A percentile compares a stretch with the other conserved stretches of the same genome.
Conservation (phyloP, 2,797 vertebrate species). For the Muscicapa comitata region DNA sequence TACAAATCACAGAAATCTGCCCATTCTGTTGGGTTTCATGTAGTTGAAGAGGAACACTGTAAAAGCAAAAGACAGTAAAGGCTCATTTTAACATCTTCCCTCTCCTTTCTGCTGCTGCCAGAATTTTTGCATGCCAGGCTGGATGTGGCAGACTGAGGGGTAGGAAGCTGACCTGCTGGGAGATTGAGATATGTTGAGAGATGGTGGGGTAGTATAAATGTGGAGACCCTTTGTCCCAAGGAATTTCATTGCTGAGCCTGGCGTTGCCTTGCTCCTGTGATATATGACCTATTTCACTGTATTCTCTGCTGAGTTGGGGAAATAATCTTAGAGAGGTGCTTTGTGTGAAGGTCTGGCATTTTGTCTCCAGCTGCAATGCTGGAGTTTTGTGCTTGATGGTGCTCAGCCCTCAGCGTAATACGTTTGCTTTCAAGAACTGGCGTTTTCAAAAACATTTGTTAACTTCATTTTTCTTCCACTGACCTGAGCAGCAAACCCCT, state of each 20-base stretch:
- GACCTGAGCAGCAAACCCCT: neutral
- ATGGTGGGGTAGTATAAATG: neutral
- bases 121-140: neutral
- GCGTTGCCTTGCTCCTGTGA: neutral
- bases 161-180: neutral
- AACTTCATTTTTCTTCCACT: slow-evolving; percentile 32
- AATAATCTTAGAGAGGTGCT: slow-evolving; percentile 2
- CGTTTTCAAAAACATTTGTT: slow-evolving; percentile 24
- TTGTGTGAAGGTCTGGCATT: neutral
- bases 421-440: slow-evolving; percentile 1
- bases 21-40: neutral
- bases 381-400: neutral
- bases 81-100: neutral
- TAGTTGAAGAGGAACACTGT: neutral
- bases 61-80: neutral
- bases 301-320: slow-evolving; percentile 3
- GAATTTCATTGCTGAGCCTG: neutral
- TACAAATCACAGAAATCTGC: neutral
- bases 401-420: neutral
- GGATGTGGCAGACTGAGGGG: neutral
- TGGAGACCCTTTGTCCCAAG: neutral
- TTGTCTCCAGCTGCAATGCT: neutral
- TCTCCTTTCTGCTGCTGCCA: neutral
- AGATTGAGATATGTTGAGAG: neutral
- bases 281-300: neutral